Evolutionary conservation across 2,113 vertebrate genomes (phyloP).

Genomic region (Chamaetylas fuelleborni): DNA sequence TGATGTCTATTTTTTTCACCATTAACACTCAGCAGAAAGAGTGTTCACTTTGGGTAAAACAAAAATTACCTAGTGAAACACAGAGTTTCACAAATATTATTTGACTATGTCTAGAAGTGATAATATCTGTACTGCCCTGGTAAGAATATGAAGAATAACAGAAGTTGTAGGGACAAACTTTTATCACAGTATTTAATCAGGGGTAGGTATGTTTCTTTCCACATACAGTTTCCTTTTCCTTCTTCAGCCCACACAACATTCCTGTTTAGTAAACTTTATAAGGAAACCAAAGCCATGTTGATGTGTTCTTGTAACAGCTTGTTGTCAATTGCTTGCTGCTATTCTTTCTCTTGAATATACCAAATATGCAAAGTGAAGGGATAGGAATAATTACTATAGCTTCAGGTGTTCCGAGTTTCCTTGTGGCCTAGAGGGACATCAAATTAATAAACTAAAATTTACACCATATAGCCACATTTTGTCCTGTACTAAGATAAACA

Average conservation of each 20-base stretch:
- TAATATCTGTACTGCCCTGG: neutral
- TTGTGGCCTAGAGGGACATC: neutral
- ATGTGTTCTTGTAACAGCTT: neutral
- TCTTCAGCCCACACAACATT: neutral
- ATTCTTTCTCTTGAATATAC: neutral
- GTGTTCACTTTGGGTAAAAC: neutral
- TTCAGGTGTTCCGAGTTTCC: neutral
- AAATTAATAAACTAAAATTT: neutral
- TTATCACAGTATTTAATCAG: neutral
- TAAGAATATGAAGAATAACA: neutral
- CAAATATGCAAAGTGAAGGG: neutral
- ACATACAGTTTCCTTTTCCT: neutral
- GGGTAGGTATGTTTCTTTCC: neutral
- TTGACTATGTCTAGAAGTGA: neutral
- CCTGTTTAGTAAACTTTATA: neutral
- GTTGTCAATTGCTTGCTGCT: neutral
- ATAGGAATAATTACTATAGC: neutral
- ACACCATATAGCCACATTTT: neutral
- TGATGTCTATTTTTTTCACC: neutral
- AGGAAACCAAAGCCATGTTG: neutral
- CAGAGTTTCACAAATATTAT: neutral
- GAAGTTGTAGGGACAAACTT: neutral
- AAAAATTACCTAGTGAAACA: neutral
- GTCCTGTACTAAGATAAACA: neutral
- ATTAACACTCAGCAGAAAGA: neutral